A percentile compares a stretch with the other conserved stretches of the same genome.
Evolutionary conservation across 1,140 invertebrate genomes (phyloP).

Genomic region (Phocides pigmalion): DNA sequence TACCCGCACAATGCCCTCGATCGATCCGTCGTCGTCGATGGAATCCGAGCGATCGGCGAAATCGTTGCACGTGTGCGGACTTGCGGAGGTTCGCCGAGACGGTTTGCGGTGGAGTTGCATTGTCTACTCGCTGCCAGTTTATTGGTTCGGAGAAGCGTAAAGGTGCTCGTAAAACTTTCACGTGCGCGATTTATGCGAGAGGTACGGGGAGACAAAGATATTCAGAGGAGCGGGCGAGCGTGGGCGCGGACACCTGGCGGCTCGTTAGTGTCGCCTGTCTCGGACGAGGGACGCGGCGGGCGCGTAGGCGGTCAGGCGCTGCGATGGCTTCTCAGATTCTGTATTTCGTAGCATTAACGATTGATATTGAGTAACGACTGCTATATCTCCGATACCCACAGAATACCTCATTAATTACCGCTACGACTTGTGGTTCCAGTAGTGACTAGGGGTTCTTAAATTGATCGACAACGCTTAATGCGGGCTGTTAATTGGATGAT

Average conservation of each 20-base stretch:
- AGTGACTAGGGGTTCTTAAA: conserved; percentile 46
- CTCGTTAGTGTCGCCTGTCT: conserved; percentile 68
- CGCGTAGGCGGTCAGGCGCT: conserved; percentile 41
- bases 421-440: conserved; percentile 7
- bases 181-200: conserved; percentile 73
- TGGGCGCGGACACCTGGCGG: conserved; percentile 78
- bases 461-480: conserved; percentile 56
- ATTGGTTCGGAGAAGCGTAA: conserved; percentile 74
- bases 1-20: conserved; percentile 80
- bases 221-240: conserved; percentile 63
- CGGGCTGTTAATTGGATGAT: conserved; percentile 62
- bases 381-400: conserved; percentile 1
- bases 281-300: conserved; percentile 43
- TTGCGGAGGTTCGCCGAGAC: conserved; percentile 55
- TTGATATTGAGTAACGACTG: conserved; percentile 7
- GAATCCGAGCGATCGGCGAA: conserved; percentile 76
- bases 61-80: conserved; percentile 76
- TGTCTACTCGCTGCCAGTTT: conserved; percentile 65
- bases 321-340: conserved; percentile 34
- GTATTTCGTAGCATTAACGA: conserved; percentile 23
- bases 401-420: conserved; percentile 21
- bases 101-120: conserved; percentile 67
- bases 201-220: conserved; percentile 74
- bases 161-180: conserved; percentile 82
- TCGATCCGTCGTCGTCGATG: conserved; percentile 73